These are phyloP conservation scores for Daktulosphaira vitifoliae DNA, from an alignment of 1,140 invertebrate species.

Conservation along the genomic window DNA sequence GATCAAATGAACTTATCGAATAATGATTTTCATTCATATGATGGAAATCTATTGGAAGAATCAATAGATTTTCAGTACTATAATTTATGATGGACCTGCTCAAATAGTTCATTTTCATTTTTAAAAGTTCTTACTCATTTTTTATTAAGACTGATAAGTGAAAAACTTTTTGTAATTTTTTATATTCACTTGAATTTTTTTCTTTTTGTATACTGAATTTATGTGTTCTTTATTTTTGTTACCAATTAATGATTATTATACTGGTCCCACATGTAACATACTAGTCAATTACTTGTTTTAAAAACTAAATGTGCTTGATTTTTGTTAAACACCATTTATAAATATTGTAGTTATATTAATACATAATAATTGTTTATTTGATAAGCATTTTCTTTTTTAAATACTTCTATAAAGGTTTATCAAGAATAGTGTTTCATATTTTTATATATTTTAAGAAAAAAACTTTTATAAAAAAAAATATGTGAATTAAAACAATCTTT, in stretches of 20 bases:
- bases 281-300: conserved; percentile 30
- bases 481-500: conserved; percentile 24
- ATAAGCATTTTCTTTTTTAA: conserved; percentile 7
- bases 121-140: conserved; percentile 5
- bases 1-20: conserved; percentile 26
- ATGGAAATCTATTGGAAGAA: conserved; percentile 23
- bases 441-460: conserved; percentile 26
- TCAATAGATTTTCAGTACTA: conserved; percentile 31
- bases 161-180: conserved; percentile 9
- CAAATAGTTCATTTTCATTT: conserved; percentile 6
- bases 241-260: conserved; percentile 7
- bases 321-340: conserved; percentile 11
- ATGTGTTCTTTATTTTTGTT: conserved; percentile 24
- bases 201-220: neutral
- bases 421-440: conserved; percentile 25
- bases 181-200: conserved; percentile 1
- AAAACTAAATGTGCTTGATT: conserved; percentile 3
- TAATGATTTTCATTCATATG: conserved; percentile 30
- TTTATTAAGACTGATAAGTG: conserved; percentile 25
- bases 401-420: neutral
- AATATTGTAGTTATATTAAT: conserved; percentile 10
- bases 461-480: conserved; percentile 28
- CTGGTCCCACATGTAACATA: neutral
- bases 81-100: conserved; percentile 20
- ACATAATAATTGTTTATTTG: conserved; percentile 2